Conservation (phyloP, 2,797 vertebrate genomes). For the Limosa lapponica region DNA sequence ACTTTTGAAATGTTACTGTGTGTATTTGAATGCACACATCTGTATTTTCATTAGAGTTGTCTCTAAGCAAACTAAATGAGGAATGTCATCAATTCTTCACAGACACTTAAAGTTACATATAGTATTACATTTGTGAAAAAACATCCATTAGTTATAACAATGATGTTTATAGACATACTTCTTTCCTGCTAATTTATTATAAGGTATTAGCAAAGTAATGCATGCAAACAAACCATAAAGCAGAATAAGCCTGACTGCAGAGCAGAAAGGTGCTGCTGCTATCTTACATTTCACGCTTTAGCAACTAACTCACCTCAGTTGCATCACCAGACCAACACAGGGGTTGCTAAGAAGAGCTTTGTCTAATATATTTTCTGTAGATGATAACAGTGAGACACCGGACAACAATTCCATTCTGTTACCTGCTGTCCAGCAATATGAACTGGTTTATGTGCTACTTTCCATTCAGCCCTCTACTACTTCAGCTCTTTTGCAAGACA, state of each 20-base stretch:
- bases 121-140: neutral
- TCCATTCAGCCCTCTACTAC: neutral
- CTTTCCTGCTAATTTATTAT: neutral
- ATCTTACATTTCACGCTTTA: neutral
- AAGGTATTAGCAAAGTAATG: neutral
- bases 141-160: neutral
- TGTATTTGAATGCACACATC: neutral
- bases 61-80: neutral
- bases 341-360: neutral
- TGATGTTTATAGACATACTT: neutral
- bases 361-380: neutral
- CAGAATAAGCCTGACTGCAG: neutral
- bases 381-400: rapidly evolving
- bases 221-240: neutral
- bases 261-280: neutral
- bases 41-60: neutral
- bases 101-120: neutral
- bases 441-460: neutral
- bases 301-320: neutral
- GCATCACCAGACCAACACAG: neutral
- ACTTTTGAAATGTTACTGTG: neutral
- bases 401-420: neutral
- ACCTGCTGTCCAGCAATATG: neutral
- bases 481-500: neutral
- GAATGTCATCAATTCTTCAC: neutral